Percentiles rank a stretch among this genome's conserved stretches.
Evolutionary conservation across 2,888 invertebrate species (phyloP).

Genomic region (Lithodes maja): DNA sequence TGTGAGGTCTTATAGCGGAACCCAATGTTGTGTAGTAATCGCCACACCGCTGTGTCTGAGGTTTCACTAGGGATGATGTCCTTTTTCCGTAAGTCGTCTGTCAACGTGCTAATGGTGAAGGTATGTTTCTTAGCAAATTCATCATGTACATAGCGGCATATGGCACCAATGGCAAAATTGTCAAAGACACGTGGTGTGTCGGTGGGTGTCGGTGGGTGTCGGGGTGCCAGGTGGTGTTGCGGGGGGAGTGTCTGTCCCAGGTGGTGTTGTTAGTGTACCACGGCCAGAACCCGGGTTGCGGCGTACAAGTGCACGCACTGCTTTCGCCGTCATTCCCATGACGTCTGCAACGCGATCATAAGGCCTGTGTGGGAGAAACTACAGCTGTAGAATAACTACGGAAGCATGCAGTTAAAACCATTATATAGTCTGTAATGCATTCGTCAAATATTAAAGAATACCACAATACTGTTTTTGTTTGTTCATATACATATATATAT

Average conservation of each 20-base stretch:
- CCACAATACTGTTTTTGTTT: too few relatives aligned
- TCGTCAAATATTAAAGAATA: too few relatives aligned
- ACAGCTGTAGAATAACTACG: too few relatives aligned
- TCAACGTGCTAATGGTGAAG: slow-evolving; percentile 18
- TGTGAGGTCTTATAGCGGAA: slow-evolving; percentile 7
- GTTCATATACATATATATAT: too few relatives aligned
- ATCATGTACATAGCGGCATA: neutral
- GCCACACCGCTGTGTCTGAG: slow-evolving; percentile 32
- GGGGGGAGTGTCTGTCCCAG: slow-evolving; percentile 28
- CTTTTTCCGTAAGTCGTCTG: neutral
- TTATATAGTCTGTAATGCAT: too few relatives aligned
- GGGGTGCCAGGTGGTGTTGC: slow-evolving; percentile 27
- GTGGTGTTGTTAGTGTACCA: slow-evolving; percentile 15
- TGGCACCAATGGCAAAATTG: slow-evolving; percentile 35
- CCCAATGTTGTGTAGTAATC: slow-evolving; percentile 34
- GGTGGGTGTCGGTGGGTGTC: slow-evolving; percentile 28
- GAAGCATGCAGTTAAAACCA: too few relatives aligned
- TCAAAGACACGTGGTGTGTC: slow-evolving; percentile 18
- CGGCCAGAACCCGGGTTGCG: slow-evolving; percentile 10
- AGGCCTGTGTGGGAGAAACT: slow-evolving; percentile 27
- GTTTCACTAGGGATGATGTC: slow-evolving; percentile 26
- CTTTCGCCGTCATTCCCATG: slow-evolving; percentile 33
- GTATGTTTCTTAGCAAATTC: slow-evolving; percentile 17
- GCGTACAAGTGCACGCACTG: neutral
- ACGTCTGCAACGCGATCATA: slow-evolving; percentile 36